A percentile compares a stretch with the other conserved stretches of the same genome.
Evolutionary conservation across 92 coral and sea anemone genomes (phyloP).

Genomic region (Ricordea florida): DNA sequence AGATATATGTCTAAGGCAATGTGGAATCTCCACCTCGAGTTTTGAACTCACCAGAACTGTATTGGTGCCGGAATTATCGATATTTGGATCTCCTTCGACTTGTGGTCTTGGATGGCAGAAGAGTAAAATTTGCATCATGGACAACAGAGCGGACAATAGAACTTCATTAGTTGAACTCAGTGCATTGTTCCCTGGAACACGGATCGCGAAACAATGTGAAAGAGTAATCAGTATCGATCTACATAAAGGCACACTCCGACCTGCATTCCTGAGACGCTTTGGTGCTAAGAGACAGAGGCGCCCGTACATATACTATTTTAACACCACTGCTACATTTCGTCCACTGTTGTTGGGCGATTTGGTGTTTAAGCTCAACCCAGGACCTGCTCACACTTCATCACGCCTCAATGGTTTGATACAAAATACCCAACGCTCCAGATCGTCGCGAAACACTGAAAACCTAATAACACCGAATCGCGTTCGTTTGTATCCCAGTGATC

Average conservation of each 20-base stretch:
- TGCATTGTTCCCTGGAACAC: neutral
- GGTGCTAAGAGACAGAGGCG: neutral
- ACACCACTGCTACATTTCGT: conserved; percentile 20
- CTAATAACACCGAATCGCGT: too few relatives aligned
- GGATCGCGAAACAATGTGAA: conserved; percentile 11
- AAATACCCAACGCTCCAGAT: conserved; percentile 24
- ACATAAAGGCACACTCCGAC: neutral
- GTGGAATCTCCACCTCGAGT: conserved; percentile 12
- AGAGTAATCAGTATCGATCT: conserved; percentile 14
- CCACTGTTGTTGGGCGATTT: conserved; percentile 9
- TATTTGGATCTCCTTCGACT: conserved; percentile 24
- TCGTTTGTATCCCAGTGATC: too few relatives aligned
- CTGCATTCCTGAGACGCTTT: neutral
- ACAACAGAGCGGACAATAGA: neutral
- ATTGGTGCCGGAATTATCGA: conserved; percentile 9
- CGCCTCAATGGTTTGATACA: conserved; percentile 26
- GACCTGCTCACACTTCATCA: conserved; percentile 6
- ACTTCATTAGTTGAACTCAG: neutral
- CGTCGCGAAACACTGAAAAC: conserved; percentile 24
- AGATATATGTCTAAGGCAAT: conserved; percentile 13
- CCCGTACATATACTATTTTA: conserved; percentile 4
- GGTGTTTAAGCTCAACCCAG: neutral
- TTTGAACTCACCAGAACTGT: conserved; percentile 12
- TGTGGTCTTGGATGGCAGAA: conserved; percentile 13
- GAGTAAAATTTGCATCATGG: neutral